phyloP scores from a whole-genome alignment of 2,888 invertebrate species.

The Hemicrepidius hirtus region DNA sequence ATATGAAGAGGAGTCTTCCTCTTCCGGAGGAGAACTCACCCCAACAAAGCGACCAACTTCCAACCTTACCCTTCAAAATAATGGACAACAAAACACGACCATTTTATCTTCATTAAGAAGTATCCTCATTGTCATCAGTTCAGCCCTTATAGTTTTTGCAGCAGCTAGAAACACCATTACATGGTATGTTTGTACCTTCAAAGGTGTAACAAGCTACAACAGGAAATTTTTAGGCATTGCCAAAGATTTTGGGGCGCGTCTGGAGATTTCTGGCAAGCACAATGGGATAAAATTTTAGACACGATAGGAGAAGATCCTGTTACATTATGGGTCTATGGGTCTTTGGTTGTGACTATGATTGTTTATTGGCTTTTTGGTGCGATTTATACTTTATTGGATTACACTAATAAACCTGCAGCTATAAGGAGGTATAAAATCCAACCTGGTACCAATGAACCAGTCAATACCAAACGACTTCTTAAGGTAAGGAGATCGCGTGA shows the following conservation, averaged over 20 bases:
- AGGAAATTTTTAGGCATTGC: conserved; percentile 79
- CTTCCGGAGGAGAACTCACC: conserved; percentile 66
- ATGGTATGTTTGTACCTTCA: conserved; percentile 74
- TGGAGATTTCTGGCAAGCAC: conserved; percentile 89
- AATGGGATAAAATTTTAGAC: conserved; percentile 84
- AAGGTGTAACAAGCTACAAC: not conserved
- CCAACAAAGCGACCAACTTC: conserved; percentile 62
- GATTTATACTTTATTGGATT: conserved; percentile 83
- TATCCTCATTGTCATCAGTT: conserved; percentile 83
- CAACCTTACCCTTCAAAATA: conserved; percentile 53
- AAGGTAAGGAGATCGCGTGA: conserved; percentile 73
- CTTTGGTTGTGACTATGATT: conserved; percentile 76
- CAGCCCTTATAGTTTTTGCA: conserved; percentile 83
- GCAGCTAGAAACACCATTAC: conserved; percentile 87
- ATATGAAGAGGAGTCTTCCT: conserved; percentile 67
- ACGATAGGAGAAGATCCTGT: conserved; percentile 80
- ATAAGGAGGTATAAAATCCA: conserved; percentile 88
- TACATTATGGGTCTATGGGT: conserved; percentile 80
- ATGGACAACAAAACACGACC: conserved; percentile 64
- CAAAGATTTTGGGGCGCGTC: conserved; percentile 90
- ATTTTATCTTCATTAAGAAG: conserved; percentile 78
- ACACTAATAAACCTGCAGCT: conserved; percentile 83
- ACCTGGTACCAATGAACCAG: conserved; percentile 86
- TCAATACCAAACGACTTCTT: conserved; percentile 76
- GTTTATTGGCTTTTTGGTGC: conserved; percentile 87